phyloP scores from a whole-genome alignment of 1,140 invertebrate genomes.

The Pseudomyrmex concolor region DNA sequence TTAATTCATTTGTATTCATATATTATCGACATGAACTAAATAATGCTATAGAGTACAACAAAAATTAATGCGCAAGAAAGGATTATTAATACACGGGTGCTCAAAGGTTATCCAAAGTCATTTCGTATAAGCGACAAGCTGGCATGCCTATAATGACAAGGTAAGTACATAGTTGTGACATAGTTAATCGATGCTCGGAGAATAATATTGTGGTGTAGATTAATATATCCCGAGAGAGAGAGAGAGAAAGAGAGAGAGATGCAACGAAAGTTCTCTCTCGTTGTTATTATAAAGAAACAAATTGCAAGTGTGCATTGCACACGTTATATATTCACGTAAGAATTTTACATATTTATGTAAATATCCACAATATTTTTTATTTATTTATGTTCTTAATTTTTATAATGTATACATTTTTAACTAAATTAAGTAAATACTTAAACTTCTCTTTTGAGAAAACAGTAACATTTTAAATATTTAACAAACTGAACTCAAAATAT shows the following conservation, averaged over 20 bases:
- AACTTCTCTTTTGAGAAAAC: too few species aligned
- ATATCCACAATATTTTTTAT: too few species aligned
- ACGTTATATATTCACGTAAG: too few species aligned
- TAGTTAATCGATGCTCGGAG: constrained; percentile 36
- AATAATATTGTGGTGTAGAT: constrained; percentile 42
- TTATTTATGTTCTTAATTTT: too few species aligned
- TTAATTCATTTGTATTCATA: neutral
- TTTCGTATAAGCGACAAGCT: constrained; percentile 49
- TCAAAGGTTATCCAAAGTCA: constrained; percentile 46
- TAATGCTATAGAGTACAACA: neutral
- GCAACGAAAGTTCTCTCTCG: neutral
- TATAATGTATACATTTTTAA: too few species aligned
- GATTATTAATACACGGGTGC: constrained; percentile 35
- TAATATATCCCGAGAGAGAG: constrained; percentile 41
- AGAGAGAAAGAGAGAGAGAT: constrained; percentile 21
- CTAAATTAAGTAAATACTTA: too few species aligned
- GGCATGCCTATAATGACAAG: constrained; percentile 24
- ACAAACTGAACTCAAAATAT: too few species aligned
- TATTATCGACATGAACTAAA: neutral
- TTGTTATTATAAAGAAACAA: constrained; percentile 7
- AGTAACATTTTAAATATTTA: too few species aligned
- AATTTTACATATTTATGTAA: too few species aligned
- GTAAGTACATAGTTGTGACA: constrained; percentile 45
- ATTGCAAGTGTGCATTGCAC: neutral
- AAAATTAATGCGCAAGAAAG: constrained; percentile 3